Evolutionary conservation across 2,888 invertebrate genomes (phyloP).

Genomic region (Ormyrus rosae): DNA sequence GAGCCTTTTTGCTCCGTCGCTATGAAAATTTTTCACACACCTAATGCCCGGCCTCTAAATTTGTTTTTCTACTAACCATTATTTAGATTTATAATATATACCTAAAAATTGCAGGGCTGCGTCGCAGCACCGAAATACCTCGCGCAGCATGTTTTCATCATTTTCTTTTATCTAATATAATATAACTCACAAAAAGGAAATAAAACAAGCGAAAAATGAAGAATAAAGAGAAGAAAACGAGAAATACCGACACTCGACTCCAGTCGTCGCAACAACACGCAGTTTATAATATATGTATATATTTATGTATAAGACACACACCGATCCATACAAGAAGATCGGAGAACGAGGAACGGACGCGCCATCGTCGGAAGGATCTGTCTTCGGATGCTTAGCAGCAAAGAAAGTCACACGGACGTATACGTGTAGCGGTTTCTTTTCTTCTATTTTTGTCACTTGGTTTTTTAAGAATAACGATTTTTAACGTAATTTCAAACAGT

Average conservation of each 20-base stretch:
- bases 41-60: conserved; percentile 67
- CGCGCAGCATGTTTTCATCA: conserved; percentile 61
- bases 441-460: conserved; percentile 44
- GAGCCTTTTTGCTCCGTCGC: conserved; percentile 52
- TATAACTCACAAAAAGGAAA: conserved; percentile 58
- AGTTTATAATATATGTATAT: conserved; percentile 59
- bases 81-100: conserved; percentile 61
- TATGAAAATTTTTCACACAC: conserved; percentile 56
- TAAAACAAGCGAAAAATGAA: conserved; percentile 57
- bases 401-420: conserved; percentile 58
- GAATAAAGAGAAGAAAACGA: conserved; percentile 60
- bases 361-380: conserved; percentile 58
- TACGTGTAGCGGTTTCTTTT: conserved; percentile 56
- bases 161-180: conserved; percentile 55
- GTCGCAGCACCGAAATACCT: conserved; percentile 65
- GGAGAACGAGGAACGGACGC: conserved; percentile 60
- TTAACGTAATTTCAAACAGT: conserved; percentile 73
- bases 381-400: conserved; percentile 58
- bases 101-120: conserved; percentile 65
- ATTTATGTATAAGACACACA: conserved; percentile 59
- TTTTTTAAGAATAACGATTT: conserved; percentile 56
- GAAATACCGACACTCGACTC: conserved; percentile 59
- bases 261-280: conserved; percentile 59
- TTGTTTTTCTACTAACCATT: conserved; percentile 63
- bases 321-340: conserved; percentile 56